Conservation (phyloP, 1,140 invertebrate genomes). For the Mya arenaria region DNA sequence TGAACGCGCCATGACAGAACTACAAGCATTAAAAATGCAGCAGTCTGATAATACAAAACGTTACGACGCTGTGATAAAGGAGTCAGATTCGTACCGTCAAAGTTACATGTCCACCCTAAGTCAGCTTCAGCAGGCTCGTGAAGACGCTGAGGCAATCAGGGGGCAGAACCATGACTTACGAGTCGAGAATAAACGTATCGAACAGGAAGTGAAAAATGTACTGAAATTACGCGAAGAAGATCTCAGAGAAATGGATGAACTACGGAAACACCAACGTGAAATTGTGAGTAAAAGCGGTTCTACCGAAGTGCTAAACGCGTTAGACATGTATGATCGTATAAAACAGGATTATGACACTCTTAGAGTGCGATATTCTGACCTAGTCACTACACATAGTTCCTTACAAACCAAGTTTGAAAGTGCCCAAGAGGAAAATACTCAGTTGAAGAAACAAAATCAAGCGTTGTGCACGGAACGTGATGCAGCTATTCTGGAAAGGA, state of each 20-base stretch:
- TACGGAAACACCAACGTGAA: slow-evolving; percentile 82
- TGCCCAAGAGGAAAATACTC: slow-evolving; percentile 86
- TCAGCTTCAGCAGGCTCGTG: slow-evolving; percentile 88
- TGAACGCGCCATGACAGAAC: slow-evolving; percentile 91
- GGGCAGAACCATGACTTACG: slow-evolving; percentile 90
- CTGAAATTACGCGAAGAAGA: slow-evolving; percentile 82
- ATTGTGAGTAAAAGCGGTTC: slow-evolving; percentile 77
- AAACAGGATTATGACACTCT: slow-evolving; percentile 92
- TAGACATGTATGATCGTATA: slow-evolving; percentile 89
- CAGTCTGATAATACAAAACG: slow-evolving; percentile 89
- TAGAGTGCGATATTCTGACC: slow-evolving; percentile 89
- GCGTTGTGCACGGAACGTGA: slow-evolving; percentile 88
- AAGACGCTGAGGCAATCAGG: slow-evolving; percentile 88
- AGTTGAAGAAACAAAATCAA: slow-evolving; percentile 91
- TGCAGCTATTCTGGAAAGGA: slow-evolving; percentile 88
- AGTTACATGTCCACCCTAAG: slow-evolving; percentile 91
- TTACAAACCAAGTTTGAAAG: slow-evolving; percentile 87
- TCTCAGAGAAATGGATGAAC: slow-evolving; percentile 83
- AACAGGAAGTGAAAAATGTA: slow-evolving; percentile 89
- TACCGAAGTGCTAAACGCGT: slow-evolving; percentile 85
- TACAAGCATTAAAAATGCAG: slow-evolving; percentile 89
- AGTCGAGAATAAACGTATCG: slow-evolving; percentile 91
- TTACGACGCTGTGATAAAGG: slow-evolving; percentile 85
- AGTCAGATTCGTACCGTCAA: slow-evolving; percentile 93
- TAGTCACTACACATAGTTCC: slow-evolving; percentile 89